Base-by-base conservation (phyloP, 2,888 invertebrate genomes). In the Cylindroiulus punctatus region DNA sequence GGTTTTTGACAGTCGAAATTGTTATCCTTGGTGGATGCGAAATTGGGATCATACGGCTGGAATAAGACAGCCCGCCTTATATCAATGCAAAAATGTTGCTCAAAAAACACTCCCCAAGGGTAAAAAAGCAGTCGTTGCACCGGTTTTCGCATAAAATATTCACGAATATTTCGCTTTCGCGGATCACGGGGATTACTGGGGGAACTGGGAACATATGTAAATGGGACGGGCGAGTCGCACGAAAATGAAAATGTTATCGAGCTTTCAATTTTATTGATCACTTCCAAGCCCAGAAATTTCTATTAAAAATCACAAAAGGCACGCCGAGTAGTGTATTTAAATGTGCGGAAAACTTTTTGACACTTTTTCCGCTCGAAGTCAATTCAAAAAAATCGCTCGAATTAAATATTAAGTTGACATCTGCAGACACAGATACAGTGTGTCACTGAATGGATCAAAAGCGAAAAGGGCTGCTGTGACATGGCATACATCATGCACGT, bases 211-310 rank as follows among this genome's bases (percentile, higher is more conserved):
- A 52, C 52, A 52, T 65, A 65, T 65, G 57, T 65, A 65, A 1
- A 22, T 19, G 10, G n/a, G 19, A 65, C 22, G 12, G 57, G 57
- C 22, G 19, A 22, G 22, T 26, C 22, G 57, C 22, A 22, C 57
- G 22, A 65, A 44, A 65, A 65, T 65, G 57, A 65, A 65, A 65
- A 65, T 65, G 57, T 65, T 65, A 65, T 65, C 57, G 57, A 65
- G 57, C 57, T 65, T 65, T 65, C 57, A 65, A 65, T 65, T 65
- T 65, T 65, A 65, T 65, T 65, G 57, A 65, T 65, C 57, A 65
- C 22, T 65, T 65, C 57, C 57, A 65, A 8, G 57, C 57, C n/a
- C 57, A 65, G 57, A 65, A 65, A 65, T 65, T 65, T 65, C 57
- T 65, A 65, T 65, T 65, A 65, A 65, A 65, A 65, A 65, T 65